phyloP scores from a whole-genome alignment of 1,140 invertebrate species.

The Patella vulgata region DNA sequence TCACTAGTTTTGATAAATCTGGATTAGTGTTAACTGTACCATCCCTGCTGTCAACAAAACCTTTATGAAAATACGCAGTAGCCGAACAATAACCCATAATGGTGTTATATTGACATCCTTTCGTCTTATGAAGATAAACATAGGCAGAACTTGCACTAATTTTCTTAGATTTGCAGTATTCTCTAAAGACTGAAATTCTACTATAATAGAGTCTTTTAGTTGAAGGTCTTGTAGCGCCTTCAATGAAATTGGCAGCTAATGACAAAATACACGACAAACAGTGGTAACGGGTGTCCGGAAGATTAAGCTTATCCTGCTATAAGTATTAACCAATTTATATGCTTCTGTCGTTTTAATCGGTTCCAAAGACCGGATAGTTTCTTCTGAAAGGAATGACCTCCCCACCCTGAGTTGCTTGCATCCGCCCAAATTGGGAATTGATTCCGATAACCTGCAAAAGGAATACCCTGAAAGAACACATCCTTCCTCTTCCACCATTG shows the following conservation, averaged over 20 bases:
- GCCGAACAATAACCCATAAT: slow-evolving; percentile 21
- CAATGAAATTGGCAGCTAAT: too few relatives aligned
- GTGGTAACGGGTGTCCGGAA: background rate
- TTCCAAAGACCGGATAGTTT: slow-evolving; percentile 8
- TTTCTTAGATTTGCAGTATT: background rate
- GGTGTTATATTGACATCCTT: slow-evolving; percentile 15
- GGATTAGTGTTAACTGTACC: slow-evolving; percentile 17
- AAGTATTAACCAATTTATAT: too few relatives aligned
- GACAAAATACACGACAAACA: too few relatives aligned
- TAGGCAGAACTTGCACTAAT: slow-evolving; percentile 11
- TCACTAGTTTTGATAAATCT: slow-evolving; percentile 21
- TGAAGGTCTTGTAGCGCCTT: slow-evolving; percentile 8
- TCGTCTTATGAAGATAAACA: slow-evolving; percentile 8
- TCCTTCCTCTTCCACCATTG: too few relatives aligned
- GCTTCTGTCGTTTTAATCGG: too few relatives aligned
- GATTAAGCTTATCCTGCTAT: slow-evolving; percentile 10
- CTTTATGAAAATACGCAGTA: slow-evolving; percentile 26
- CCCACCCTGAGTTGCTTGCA: slow-evolving; percentile 12
- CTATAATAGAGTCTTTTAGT: slow-evolving; percentile 13
- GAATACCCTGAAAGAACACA: too few relatives aligned
- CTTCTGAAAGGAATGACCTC: slow-evolving; percentile 8
- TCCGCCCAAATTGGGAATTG: slow-evolving; percentile 20
- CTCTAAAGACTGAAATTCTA: slow-evolving; percentile 6
- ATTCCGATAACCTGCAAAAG: background rate
- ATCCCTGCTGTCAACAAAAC: slow-evolving; percentile 16